Evolutionary conservation across 2,797 vertebrate species (phyloP), one percentile per base, ranked within the genome.

Genomic region (Threskiornis aethiopicus): DNA sequence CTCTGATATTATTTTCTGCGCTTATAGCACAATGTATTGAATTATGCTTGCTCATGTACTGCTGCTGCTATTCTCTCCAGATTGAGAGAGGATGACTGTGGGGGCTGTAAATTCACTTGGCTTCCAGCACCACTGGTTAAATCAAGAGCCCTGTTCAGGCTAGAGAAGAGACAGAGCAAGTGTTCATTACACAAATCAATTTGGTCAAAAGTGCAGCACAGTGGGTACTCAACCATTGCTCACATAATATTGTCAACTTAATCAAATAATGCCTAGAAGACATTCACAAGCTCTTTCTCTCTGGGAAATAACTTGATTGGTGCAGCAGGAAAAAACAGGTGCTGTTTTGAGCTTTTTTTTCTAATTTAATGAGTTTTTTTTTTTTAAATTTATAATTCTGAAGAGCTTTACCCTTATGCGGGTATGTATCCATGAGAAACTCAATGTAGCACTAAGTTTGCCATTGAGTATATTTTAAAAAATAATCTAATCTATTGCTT

Each of bases 131-230:
- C 97, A 95, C 97, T 95, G 83, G 97, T 98, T 98, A 98, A 98
- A 98, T 98, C 98, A 98, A 98, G 98, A 98, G 97, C 72, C 87
- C 96, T 97, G 88, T 98, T 98, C 98, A 98, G 97, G 95, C 97
- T 96, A 35, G 91, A 97, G 97, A 97, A 98, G 97, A 98, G 97
- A 97, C 88, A 96, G 97, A 97, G 97, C 97, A 96, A 98, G 98
- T 98, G 98, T 98, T 98, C 95, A 97, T 98, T 98, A 98, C 97
- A 98, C 98, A 98, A 98, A 98, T 98, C 98, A 98, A 98, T 98
- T 98, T 98, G 98, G 98, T 98, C 98, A 98, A 97, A 98, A 98
- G 98, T 98, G 98, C 96, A 98, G 98, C 96, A 92, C 97, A 97
- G 97, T 98, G 98, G 98, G 97, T 97, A 98, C 97, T 98, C 97